Conservation (phyloP, 2,797 vertebrate species). For the Lerista edwardsae region DNA sequence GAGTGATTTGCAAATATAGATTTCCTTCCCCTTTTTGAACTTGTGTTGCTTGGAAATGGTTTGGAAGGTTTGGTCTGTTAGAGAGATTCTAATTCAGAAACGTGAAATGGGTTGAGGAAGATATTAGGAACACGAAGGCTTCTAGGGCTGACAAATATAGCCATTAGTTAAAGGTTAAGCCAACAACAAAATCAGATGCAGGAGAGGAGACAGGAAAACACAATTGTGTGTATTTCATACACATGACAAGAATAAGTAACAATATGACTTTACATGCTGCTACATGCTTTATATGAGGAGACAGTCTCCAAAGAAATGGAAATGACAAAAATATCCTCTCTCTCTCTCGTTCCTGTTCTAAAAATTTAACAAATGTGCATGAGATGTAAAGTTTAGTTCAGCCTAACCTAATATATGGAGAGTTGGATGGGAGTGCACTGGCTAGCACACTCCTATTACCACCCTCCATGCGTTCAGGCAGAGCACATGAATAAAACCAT, state of each 20-base stretch:
- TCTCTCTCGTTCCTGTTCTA: no score
- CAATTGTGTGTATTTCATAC: neutral
- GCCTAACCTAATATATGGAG: no score
- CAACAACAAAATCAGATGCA: neutral
- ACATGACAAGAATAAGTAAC: neutral
- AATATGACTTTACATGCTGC: neutral
- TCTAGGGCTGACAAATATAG: conserved; percentile 5
- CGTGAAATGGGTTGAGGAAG: neutral
- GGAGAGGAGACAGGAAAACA: neutral
- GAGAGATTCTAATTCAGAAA: neutral
- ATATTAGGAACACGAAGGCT: neutral
- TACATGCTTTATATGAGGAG: neutral
- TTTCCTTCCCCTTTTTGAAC: neutral
- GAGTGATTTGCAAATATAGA: neutral
- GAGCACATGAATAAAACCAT: no score
- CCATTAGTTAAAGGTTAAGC: conserved; percentile 25
- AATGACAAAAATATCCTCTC: neutral
- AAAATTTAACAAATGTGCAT: no score
- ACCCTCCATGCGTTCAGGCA: no score
- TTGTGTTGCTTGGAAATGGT: neutral
- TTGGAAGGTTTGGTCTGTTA: neutral
- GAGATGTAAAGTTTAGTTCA: no score
- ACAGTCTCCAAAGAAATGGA: neutral
- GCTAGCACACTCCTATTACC: no score
- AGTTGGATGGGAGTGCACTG: no score